Percentiles rank a stretch among this genome's conserved stretches.
These are phyloP conservation scores for Aurelia sp. DNA, from an alignment of 30 jellyfish, hydroid and myxozoan genomes.

Conservation along the genomic window DNA sequence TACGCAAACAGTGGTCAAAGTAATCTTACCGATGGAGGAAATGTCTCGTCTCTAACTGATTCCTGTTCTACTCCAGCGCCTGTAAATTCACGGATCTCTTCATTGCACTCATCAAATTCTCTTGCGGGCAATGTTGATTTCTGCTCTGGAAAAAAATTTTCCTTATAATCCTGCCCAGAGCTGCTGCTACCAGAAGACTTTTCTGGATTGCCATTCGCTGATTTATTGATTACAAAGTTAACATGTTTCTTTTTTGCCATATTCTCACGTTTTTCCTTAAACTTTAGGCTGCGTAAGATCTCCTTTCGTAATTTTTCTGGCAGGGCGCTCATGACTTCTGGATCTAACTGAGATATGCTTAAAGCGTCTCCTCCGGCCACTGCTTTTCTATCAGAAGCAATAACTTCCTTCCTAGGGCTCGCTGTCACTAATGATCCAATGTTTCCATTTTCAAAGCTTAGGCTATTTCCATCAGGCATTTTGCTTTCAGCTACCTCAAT, in stretches of 20 bases:
- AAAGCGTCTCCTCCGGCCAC: conserved; percentile 1
- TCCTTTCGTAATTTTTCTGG: conserved; percentile 76
- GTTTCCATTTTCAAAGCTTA: neutral
- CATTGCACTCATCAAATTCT: too few relatives aligned
- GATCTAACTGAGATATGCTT: conserved; percentile 77
- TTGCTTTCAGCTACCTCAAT: neutral
- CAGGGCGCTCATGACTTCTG: conserved; percentile 71
- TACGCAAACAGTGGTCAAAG: too few relatives aligned
- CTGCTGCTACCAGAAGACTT: too few relatives aligned
- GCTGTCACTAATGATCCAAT: neutral
- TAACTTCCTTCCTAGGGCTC: neutral
- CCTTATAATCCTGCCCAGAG: too few relatives aligned
- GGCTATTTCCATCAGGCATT: neutral
- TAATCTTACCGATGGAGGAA: too few relatives aligned
- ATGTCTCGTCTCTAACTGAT: too few relatives aligned
- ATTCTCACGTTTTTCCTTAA: conserved; percentile 4
- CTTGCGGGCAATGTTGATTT: too few relatives aligned
- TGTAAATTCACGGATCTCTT: too few relatives aligned
- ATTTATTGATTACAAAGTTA: neutral
- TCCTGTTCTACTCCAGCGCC: too few relatives aligned
- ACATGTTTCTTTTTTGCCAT: neutral
- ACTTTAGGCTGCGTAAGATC: conserved; percentile 26
- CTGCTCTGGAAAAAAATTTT: too few relatives aligned
- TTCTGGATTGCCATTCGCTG: neutral
- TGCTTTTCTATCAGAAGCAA: neutral